Evolutionary conservation across 1,140 invertebrate species (phyloP).

Genomic region (Drosophila simulans): DNA sequence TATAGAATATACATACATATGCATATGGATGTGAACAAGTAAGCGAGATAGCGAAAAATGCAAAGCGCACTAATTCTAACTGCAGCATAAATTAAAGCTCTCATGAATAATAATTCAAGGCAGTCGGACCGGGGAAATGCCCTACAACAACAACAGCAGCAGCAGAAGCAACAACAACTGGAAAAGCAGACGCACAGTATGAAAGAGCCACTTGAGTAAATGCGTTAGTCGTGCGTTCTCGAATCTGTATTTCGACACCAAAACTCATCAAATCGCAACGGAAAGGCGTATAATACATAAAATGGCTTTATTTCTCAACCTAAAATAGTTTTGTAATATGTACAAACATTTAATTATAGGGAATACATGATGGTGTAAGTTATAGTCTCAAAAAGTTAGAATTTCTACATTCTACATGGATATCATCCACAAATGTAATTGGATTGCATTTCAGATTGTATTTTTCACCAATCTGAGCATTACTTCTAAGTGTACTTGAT

Average conservation of each 20-base stretch:
- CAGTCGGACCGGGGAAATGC: constrained; percentile 54
- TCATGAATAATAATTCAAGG: constrained; percentile 82
- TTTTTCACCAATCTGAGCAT: neutral
- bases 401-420: no score
- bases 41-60: constrained; percentile 64
- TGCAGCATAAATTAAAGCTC: constrained; percentile 81
- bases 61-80: constrained; percentile 79
- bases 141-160: constrained; percentile 20
- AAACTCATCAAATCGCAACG: neutral
- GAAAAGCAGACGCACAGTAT: constrained; percentile 37
- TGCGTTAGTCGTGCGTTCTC: constrained; percentile 28
- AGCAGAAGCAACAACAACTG: constrained; percentile 11
- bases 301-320: no score
- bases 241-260: neutral
- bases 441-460: neutral
- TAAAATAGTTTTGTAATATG: no score
- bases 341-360: no score
- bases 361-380: no score
- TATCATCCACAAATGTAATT: no score
- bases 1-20: constrained; percentile 12
- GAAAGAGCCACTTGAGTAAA: constrained; percentile 56
- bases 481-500: neutral
- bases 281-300: no score
- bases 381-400: no score
- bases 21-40: constrained; percentile 27